Percentiles rank a stretch among this genome's conserved stretches.
Conservation (phyloP, 2,888 invertebrate species). For the Tenodera sinensis region DNA sequence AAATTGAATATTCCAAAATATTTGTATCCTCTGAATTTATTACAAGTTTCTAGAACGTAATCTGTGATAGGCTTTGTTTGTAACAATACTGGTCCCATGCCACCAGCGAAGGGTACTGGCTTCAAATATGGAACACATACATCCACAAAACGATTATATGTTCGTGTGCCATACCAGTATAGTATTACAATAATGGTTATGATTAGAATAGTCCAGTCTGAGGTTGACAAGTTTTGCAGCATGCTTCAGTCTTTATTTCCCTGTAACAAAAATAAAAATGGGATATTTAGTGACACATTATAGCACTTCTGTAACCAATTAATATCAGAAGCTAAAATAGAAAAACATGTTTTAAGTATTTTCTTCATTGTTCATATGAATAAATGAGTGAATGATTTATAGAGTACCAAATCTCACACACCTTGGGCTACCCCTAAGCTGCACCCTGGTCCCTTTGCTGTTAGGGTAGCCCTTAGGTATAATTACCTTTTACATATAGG, state of each 20-base stretch:
- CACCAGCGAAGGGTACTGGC: constrained; percentile 23
- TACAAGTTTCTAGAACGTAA: constrained; percentile 9
- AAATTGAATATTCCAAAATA: constrained; percentile 48
- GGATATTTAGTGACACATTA: too few relatives aligned
- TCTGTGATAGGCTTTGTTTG: background rate
- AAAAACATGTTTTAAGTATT: too few relatives aligned
- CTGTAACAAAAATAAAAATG: background rate
- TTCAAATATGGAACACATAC: constrained; percentile 13
- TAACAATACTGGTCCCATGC: background rate
- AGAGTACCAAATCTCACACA: too few relatives aligned
- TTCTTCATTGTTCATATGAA: too few relatives aligned
- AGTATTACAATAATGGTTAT: background rate
- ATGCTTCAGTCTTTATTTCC: background rate
- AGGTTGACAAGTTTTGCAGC: background rate
- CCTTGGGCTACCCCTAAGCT: too few relatives aligned
- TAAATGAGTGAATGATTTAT: too few relatives aligned
- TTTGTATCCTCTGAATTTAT: constrained; percentile 5
- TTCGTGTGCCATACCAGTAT: constrained; percentile 20
- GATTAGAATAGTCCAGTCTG: background rate
- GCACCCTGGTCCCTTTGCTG: too few relatives aligned
- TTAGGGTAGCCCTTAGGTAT: too few relatives aligned
- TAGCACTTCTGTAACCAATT: too few relatives aligned
- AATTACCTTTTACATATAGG: too few relatives aligned
- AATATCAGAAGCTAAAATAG: too few relatives aligned
- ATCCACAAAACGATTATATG: constrained; percentile 19